A percentile compares a stretch with the other conserved stretches of the same genome.
These are phyloP conservation scores for Peromyscus maniculatus DNA, from an alignment of 2,113 vertebrate genomes.

Conservation along the genomic window DNA sequence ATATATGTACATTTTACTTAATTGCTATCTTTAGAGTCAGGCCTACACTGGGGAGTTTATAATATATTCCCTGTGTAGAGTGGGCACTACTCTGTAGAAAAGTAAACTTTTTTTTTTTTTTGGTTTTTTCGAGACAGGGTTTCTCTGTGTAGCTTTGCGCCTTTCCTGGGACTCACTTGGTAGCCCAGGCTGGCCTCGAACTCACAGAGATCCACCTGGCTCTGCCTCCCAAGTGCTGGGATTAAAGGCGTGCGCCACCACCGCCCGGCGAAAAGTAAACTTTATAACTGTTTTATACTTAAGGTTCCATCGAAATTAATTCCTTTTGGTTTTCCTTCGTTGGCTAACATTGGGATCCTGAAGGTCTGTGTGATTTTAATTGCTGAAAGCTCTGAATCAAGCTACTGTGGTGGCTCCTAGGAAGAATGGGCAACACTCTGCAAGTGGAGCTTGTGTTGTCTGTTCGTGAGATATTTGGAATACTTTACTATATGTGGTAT, in stretches of 20 bases:
- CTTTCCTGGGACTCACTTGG: no score
- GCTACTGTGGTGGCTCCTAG: background rate
- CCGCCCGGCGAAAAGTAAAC: background rate
- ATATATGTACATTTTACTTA: background rate
- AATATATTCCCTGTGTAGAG: background rate
- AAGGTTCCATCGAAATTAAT: background rate
- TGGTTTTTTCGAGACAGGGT: no score
- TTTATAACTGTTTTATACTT: background rate
- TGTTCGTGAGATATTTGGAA: background rate
- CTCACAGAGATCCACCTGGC: no score
- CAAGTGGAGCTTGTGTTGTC: background rate
- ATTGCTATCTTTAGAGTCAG: background rate
- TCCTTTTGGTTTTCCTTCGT: background rate
- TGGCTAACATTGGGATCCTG: background rate
- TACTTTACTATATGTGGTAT: no score
- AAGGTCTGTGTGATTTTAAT: no score
- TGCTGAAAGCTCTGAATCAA: background rate
- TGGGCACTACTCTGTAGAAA: background rate
- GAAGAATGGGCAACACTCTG: background rate
- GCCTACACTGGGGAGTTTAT: background rate
- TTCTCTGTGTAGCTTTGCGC: no score
- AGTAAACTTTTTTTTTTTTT: no score
- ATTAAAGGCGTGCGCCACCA: no score
- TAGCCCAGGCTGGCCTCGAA: no score
- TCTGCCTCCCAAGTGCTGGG: no score